Conservation (phyloP, 2,113 vertebrate species). For the Notothenia coriiceps region DNA sequence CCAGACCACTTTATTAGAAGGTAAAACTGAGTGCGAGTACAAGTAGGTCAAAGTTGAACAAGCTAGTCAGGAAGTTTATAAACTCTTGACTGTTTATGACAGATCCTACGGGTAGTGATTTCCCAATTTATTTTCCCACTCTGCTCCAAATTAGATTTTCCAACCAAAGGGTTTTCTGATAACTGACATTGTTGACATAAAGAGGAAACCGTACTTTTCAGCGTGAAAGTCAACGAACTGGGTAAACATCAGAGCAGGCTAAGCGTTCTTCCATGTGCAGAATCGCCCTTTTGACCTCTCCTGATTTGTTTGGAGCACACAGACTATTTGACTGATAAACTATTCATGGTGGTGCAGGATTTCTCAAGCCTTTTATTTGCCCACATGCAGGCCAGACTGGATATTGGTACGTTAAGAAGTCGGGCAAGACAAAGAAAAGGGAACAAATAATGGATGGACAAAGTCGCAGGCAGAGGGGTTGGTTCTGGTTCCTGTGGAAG, state of each 20-base stretch:
- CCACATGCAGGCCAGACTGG: conserved; percentile 22
- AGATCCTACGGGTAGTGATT: neutral
- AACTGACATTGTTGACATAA: neutral
- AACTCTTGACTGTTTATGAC: neutral
- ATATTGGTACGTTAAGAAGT: conserved; percentile 30
- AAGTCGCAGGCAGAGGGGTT: neutral
- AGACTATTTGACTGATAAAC: conserved; percentile 35
- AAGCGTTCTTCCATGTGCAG: conserved; percentile 1
- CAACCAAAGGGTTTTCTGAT: neutral
- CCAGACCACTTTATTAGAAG: neutral
- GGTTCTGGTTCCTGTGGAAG: conserved; percentile 17
- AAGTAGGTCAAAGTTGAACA: conserved; percentile 5
- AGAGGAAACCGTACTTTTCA: neutral
- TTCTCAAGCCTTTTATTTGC: conserved; percentile 16
- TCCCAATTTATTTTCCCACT: neutral
- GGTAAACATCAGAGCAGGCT: conserved; percentile 12
- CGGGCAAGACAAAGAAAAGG: conserved; percentile 13
- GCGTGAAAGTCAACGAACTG: neutral
- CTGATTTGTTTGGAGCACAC: conserved; percentile 38
- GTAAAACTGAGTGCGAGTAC: neutral
- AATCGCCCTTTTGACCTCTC: conserved; percentile 19
- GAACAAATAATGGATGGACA: conserved; percentile 44
- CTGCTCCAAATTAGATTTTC: neutral
- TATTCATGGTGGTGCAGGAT: conserved; percentile 29
- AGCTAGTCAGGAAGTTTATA: neutral